Base-by-base conservation (phyloP, 2,797 vertebrate species). In the Notolabrus celidotus region DNA sequence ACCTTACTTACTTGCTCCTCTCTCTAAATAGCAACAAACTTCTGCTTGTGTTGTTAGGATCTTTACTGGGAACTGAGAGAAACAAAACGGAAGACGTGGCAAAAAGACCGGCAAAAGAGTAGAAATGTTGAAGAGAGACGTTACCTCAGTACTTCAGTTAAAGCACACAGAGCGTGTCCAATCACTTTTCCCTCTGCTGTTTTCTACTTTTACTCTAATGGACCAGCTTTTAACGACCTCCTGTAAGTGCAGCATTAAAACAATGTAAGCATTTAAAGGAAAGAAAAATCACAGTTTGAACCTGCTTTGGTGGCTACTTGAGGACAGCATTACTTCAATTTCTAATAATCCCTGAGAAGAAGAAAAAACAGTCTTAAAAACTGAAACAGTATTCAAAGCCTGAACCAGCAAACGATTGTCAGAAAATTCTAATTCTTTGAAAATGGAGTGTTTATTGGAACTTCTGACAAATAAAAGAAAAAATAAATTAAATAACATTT, bases 141-240 rank as follows among this genome's bases (percentile, higher is more conserved):
- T n/a, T n/a, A n/a, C n/a, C n/a, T n/a, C n/a, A n/a, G 10, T 39
- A 9, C 39, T 12, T 41, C n/a, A 66, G 25, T 58, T 52, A 17
- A 66, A 62, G 19, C 58, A 56, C 22, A 71, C 11, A 52, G 31
- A 62, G 49, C 29, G 46, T 16, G 49, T 46, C 16, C 14, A 41
- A 22, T 67, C 12, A 65, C 39, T 67, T 27, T 66, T 25, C 62
- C 25, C 16, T 55, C 19, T 36, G 63, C 41, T 51, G 31, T 62
- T 19, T 71, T 77, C 25, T 66, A 71, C 53, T 63, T 71, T 46
- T 29, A 73, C 25, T 23, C 20, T 72, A 70, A 78, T 79, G 74
- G 61, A 45, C 2, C 22, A 19, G 38, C 65, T 75, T 78, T 77
- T 70, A 76, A 67, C 27, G 62, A 57, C 49, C 50, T 49, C 58